Conservation (phyloP, 2,888 invertebrate genomes). For the Synergus itoensis region DNA sequence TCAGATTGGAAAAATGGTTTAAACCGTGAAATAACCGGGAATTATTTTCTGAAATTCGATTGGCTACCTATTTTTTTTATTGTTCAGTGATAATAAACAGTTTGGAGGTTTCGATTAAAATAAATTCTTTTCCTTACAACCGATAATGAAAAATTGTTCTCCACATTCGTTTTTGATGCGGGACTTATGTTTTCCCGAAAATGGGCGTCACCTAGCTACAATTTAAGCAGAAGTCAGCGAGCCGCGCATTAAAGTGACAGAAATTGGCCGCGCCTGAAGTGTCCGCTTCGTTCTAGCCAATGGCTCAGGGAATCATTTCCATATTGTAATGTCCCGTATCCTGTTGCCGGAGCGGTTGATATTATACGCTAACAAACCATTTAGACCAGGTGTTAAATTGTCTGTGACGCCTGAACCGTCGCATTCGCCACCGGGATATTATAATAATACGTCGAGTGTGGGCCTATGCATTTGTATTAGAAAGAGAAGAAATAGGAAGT, state of each 20-base stretch:
- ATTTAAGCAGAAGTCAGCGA: slow-evolving; percentile 47
- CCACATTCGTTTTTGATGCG: neutral
- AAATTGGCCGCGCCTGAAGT: slow-evolving; percentile 74
- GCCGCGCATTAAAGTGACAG: slow-evolving; percentile 69
- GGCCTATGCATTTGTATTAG: slow-evolving; percentile 31
- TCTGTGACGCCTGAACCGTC: slow-evolving; percentile 74
- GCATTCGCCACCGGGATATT: slow-evolving; percentile 56
- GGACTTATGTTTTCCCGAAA: neutral
- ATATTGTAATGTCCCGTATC: slow-evolving; percentile 76
- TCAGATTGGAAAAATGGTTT: too few species aligned
- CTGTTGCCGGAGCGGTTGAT: slow-evolving; percentile 69
- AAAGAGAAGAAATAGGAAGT: slow-evolving; percentile 49
- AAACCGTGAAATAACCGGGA: too few species aligned
- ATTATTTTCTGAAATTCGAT: too few species aligned
- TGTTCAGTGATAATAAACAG: neutral
- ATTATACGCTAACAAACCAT: slow-evolving; percentile 76
- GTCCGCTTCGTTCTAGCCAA: slow-evolving; percentile 57
- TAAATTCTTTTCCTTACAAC: neutral
- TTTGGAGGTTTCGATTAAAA: neutral
- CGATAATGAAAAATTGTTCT: neutral
- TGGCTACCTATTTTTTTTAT: neutral
- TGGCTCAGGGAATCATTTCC: slow-evolving; percentile 71
- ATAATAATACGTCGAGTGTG: slow-evolving; percentile 51
- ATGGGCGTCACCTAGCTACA: slow-evolving; percentile 5
- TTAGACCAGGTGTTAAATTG: slow-evolving; percentile 78